Evolutionary conservation across 2,797 vertebrate species (phyloP), one percentile per base, ranked within the genome.

Genomic region (Crypturellus tataupa): DNA sequence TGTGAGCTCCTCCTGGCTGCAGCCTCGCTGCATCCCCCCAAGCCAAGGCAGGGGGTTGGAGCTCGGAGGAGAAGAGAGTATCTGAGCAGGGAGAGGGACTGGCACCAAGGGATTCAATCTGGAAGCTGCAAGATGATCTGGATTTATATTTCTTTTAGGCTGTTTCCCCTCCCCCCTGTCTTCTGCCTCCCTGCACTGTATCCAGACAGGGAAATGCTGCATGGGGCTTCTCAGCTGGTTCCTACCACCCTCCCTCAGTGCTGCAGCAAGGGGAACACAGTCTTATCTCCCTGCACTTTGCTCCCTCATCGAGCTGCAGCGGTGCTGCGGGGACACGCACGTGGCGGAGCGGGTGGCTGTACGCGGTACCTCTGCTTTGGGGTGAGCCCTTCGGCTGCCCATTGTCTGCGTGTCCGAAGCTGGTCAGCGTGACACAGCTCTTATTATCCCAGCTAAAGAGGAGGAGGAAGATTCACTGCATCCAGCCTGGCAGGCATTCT

Each of bases 181-280:
- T 24, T 16, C 18, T 47, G 35, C 14, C 13, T 75, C 21, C 79
- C 18, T 86, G 56, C 9, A 39, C 35, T 18, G 40, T 76, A 65
- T 8, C 5, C 3, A 42, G 35, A 11, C 29, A 64, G 39, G 42
- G 20, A 87, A 85, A 42, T 27, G 8, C 27, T n/a, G 19, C 0
- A 0, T 16, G 58, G 27, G 68, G 23, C 0, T 27, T 20, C 33
- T 29, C 53, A 44, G 19, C n/a, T 15, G 0, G 0, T 12, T 89
- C 20, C 42, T 5, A 46, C 25, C 29, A 63, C 5, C 7, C 9
- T 5, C 18, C 1, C 9, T 55, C 5, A 2, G 10, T 8, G 17
- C 47, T 23, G 44, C 24, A 78, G 27, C 37, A 3, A 2, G 1
- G 13, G 0, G 0, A 78, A 9, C 4, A 4, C 10, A 16, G 10